Base-by-base conservation (phyloP, 2,113 vertebrate species). In the Bubo bubo region DNA sequence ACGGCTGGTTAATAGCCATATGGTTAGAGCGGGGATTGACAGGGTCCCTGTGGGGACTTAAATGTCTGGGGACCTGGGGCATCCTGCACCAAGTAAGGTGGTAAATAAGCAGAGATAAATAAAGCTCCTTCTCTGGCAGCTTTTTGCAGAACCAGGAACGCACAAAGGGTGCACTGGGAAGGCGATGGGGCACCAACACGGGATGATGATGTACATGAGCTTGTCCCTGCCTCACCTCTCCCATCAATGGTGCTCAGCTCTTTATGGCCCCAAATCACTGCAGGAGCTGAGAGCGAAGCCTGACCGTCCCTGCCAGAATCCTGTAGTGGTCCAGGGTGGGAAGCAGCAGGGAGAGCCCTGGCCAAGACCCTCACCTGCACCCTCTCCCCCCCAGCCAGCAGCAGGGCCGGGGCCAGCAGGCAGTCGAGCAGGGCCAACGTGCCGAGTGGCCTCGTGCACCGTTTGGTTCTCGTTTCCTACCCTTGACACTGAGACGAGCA, bases 361-460 rank as follows among this genome's bases (percentile, higher is more conserved):
- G 52, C 67, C 6, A 2, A 66, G 59, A 9, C 21, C 79, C 63
- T 67, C 71, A 2, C 60, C 62, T 9, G 49, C 37, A 10, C 50
- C 62, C 21, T 32, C 59, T 22, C 27, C 32, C 45, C 4, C 4
- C 9, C 9, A 8, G 35, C 22, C 41, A 37, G 66, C 79, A 20
- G 56, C 4, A 4, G 39, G 77, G 50, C 85, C 35, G 67, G 81
- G 63, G 39, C 52, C 34, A 71, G 47, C 47, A 34, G 26, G 10
- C 4, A 1, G 5, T 2, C 0, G 6, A 27, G 67, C 28, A 0
- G 1, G 2, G 64, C 70, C 70, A 6, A 21, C 7, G 1, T 0
- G 0, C 34, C 4, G 1, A 45, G 60, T 1, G 19, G 39, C 23
- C 2, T 23, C 30, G 0, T 2, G 0, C 50, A 22, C 41, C 19